Base-by-base conservation (phyloP, 2,888 invertebrate species). In the Mesopsocus fuscifrons region DNA sequence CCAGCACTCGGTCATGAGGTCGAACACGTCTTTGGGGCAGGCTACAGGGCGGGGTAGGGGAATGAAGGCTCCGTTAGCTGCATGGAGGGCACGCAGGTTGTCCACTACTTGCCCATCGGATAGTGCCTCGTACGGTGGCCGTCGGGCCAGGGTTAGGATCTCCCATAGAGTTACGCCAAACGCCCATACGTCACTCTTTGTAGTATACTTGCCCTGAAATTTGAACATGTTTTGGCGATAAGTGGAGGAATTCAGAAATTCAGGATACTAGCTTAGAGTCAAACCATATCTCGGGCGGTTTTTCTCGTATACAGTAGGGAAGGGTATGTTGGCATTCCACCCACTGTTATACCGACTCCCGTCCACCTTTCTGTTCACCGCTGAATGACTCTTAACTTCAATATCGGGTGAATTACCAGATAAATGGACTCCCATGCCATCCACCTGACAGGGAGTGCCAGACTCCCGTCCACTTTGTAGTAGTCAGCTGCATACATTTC, bases 171-270 rank as follows among this genome's bases (percentile, higher is more conserved):
- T 83, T 16, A 89, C 82, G 1, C 78, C 89, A 60, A 85, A 89
- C 11, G 87, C 74, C 88, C 89, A 91, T 1, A 87, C 84, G 59
- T 91, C 89, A 55, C 80, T 83, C 61, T 84, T 83, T 46, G 84
- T 84, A 43, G 88, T 83, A 61, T 88, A 88, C 54, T 79, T 77
- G 16, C 81, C 84, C 75, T 77, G 60, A 15, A 59, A 58, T 9
- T 9, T 26, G n/a, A n/a, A n/a, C n/a, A n/a, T n/a, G n/a, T n/a
- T n/a, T n/a, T n/a, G n/a, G n/a, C n/a, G n/a, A n/a, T n/a, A n/a
- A n/a, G n/a, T n/a, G n/a, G n/a, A n/a, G n/a, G n/a, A n/a, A n/a
- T n/a, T n/a, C n/a, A n/a, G n/a, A n/a, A n/a, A n/a, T n/a, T n/a
- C n/a, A n/a, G n/a, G n/a, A n/a, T n/a, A n/a, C n/a, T n/a, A n/a